phyloP scores from a whole-genome alignment of 2,113 vertebrate species.

The Ahaetulla prasina region DNA sequence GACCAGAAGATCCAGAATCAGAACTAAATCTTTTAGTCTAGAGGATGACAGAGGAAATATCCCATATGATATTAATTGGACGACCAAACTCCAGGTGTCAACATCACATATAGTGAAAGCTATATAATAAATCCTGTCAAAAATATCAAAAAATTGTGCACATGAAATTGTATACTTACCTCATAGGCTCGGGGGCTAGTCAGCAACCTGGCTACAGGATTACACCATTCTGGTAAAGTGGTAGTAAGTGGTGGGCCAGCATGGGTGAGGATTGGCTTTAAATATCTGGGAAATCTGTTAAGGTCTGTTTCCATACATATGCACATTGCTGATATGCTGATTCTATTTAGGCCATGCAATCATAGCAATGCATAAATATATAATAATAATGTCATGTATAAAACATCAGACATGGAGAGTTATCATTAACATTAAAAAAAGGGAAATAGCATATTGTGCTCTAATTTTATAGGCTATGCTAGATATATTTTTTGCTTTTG shows the following conservation, averaged over 20 bases:
- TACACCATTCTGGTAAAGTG: constrained; percentile 74
- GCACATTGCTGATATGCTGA: too few species aligned
- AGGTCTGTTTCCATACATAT: constrained; percentile 52
- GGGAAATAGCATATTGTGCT: background rate
- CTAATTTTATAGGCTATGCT: background rate
- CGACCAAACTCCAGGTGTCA: background rate
- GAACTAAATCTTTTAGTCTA: background rate
- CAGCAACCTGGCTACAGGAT: constrained; percentile 70
- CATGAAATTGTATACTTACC: constrained; percentile 58
- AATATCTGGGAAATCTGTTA: constrained; percentile 74
- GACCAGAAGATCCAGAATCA: background rate
- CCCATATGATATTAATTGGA: background rate
- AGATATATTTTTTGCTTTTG: background rate
- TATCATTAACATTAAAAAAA: background rate
- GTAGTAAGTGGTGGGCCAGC: constrained; percentile 74
- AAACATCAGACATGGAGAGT: background rate
- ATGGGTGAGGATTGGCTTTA: constrained; percentile 80
- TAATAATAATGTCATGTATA: background rate
- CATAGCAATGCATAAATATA: background rate
- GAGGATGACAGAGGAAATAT: background rate
- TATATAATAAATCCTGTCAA: background rate
- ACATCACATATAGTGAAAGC: background rate
- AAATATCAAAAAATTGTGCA: background rate
- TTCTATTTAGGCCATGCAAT: background rate
- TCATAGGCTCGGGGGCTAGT: constrained; percentile 68